Evolutionary conservation across 2,113 vertebrate species (phyloP).

Genomic region (Cyprinodon brontotheroides): DNA sequence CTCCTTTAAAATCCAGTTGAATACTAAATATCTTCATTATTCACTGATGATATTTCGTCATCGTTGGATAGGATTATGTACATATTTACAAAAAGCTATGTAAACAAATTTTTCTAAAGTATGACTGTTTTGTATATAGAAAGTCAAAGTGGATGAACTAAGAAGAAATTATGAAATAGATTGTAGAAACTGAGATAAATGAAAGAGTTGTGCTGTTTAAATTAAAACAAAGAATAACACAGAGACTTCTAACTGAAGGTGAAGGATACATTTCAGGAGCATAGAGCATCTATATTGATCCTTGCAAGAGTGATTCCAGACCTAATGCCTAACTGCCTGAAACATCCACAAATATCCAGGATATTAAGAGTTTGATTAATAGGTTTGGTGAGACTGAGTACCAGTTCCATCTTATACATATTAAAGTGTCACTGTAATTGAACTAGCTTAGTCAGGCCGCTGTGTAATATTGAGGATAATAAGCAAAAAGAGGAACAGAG

Average conservation of each 20-base stretch:
- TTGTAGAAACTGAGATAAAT: neutral
- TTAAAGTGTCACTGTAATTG: constrained; percentile 50
- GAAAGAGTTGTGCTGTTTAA: neutral
- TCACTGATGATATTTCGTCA: too few relatives aligned
- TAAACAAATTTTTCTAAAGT: neutral
- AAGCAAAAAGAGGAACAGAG: constrained; percentile 26
- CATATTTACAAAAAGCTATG: too few relatives aligned
- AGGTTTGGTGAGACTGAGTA: constrained; percentile 26
- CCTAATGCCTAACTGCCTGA: constrained; percentile 19
- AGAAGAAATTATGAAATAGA: neutral
- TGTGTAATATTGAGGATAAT: constrained; percentile 40
- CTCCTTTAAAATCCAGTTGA: neutral
- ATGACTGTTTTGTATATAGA: neutral
- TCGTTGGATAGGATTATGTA: neutral
- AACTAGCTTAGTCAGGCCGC: constrained; percentile 31
- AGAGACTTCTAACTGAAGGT: neutral
- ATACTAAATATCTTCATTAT: neutral
- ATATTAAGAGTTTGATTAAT: constrained; percentile 26
- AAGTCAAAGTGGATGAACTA: neutral
- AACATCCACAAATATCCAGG: constrained; percentile 31
- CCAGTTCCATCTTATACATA: constrained; percentile 33
- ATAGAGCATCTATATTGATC: neutral
- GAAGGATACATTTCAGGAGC: neutral
- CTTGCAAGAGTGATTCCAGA: neutral
- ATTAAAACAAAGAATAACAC: neutral